Conservation (phyloP, 2,113 vertebrate genomes). For the Atrichornis clamosus region DNA sequence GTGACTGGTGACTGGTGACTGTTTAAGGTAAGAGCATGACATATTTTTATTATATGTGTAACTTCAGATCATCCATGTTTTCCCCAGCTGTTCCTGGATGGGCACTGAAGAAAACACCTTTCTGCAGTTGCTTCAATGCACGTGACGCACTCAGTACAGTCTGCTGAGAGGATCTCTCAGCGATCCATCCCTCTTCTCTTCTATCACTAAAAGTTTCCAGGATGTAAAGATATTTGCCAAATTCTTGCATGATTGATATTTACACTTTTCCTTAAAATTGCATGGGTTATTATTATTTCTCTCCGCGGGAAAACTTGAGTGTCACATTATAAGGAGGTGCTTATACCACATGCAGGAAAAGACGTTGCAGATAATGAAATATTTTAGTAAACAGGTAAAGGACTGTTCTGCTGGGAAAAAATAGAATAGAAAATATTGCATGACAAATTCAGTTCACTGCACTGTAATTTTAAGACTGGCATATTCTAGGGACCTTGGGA, state of each 20-base stretch:
- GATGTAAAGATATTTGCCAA: not conserved
- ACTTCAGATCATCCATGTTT: not conserved
- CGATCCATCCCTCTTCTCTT: not conserved
- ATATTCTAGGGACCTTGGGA: not conserved
- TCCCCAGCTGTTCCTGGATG: not conserved
- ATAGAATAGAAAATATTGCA: not conserved
- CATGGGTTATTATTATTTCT: not conserved
- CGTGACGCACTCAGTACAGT: not conserved
- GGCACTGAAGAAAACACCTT: not conserved
- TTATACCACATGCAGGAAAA: not conserved
- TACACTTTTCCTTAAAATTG: not conserved
- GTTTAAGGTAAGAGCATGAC: not conserved
- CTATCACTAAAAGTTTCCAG: not conserved
- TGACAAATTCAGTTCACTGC: not conserved
- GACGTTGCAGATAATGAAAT: not conserved
- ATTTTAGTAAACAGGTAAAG: not conserved
- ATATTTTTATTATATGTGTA: not conserved
- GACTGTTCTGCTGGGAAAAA: not conserved
- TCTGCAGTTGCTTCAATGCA: not conserved
- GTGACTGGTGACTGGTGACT: not conserved
- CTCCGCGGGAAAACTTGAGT: not conserved
- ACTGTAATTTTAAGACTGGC: slow-evolving; percentile 1
- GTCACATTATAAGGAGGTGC: not conserved
- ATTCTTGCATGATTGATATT: not conserved
- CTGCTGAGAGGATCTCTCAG: not conserved